Percentiles rank a stretch among this genome's conserved stretches.
Conservation (phyloP, 2,797 vertebrate species). For the Phrynocephalus guinanensis region DNA sequence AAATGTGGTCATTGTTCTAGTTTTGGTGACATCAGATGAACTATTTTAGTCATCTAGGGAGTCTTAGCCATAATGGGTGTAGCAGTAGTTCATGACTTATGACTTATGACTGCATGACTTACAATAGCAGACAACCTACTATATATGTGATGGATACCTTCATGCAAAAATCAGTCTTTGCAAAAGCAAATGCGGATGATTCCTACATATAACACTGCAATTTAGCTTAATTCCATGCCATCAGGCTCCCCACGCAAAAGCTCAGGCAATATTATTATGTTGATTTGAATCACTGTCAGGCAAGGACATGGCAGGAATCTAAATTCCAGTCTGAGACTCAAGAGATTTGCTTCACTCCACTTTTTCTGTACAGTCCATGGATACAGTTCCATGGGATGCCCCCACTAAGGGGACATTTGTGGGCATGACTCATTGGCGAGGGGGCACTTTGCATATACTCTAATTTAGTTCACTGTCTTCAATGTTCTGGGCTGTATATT, state of each 20-base stretch:
- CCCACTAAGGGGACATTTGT: background rate
- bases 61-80: too few species aligned
- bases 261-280: background rate
- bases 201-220: background rate
- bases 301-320: background rate
- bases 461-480: too few species aligned
- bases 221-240: background rate
- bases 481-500: too few species aligned
- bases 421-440: background rate
- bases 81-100: too few species aligned
- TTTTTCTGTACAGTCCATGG: background rate
- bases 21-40: too few species aligned
- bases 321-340: background rate
- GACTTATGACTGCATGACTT: too few species aligned
- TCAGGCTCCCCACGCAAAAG: background rate
- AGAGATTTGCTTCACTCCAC: background rate
- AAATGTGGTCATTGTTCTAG: too few species aligned
- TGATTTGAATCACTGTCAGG: background rate
- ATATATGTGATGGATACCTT: background rate
- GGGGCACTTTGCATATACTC: too few species aligned
- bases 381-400: background rate
- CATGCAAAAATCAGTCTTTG: background rate
- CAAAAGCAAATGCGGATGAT: background rate
- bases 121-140: too few species aligned
- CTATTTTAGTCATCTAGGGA: too few species aligned